phyloP scores from a whole-genome alignment of 1,140 invertebrate genomes.

The Brachionus rotundiformis region DNA sequence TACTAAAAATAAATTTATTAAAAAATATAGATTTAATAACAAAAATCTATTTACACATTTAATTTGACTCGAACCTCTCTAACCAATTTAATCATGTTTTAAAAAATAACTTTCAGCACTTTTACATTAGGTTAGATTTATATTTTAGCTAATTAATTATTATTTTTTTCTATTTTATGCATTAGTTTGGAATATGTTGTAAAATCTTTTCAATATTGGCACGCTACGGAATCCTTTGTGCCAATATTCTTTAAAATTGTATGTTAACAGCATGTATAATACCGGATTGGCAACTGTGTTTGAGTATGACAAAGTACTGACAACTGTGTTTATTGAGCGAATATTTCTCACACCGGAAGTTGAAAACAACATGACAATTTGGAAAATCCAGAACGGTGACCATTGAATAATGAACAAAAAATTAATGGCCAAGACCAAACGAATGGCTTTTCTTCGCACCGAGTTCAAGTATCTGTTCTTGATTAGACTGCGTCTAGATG shows the following conservation, averaged over 20 bases:
- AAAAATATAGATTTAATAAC: too few species aligned
- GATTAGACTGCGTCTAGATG: not conserved
- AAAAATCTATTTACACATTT: too few species aligned
- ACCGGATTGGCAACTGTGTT: constrained; percentile 49
- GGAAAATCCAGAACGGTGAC: constrained; percentile 49
- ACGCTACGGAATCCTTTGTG: not conserved
- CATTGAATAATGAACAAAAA: constrained; percentile 44
- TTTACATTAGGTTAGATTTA: too few species aligned
- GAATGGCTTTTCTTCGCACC: constrained; percentile 32
- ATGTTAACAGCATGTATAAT: constrained; percentile 42
- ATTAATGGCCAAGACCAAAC: constrained; percentile 33
- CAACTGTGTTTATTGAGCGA: constrained; percentile 8
- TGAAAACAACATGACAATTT: constrained; percentile 44
- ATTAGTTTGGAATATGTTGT: not conserved
- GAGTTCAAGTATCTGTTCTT: constrained; percentile 36
- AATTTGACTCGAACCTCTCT: too few species aligned
- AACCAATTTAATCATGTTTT: too few species aligned
- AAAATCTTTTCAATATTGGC: constrained; percentile 15
- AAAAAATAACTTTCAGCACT: too few species aligned
- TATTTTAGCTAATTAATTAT: too few species aligned
- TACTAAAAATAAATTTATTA: too few species aligned
- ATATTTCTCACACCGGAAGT: constrained; percentile 26
- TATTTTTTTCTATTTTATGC: not conserved
- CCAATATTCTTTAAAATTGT: constrained; percentile 38
- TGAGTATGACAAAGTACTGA: constrained; percentile 43